A percentile compares a stretch with the other conserved stretches of the same genome.
Conservation (phyloP, 2,113 vertebrate genomes). For the Semnopithecus entellus region DNA sequence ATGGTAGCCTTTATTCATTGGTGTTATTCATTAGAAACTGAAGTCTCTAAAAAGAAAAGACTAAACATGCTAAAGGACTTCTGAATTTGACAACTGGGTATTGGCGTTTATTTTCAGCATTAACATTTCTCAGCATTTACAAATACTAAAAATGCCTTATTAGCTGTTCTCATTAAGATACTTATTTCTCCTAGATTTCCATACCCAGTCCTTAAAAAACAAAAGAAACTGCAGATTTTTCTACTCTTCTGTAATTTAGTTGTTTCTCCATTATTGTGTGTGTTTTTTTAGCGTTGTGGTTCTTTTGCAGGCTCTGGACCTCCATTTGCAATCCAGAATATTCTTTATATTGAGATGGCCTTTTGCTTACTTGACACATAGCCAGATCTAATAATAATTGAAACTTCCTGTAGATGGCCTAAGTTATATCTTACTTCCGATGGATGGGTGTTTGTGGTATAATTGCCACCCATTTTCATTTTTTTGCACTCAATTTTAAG, state of each 20-base stretch:
- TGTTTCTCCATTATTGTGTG: constrained; percentile 25
- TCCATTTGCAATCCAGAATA: constrained; percentile 42
- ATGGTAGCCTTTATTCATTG: constrained; percentile 68
- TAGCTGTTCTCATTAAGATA: constrained; percentile 45
- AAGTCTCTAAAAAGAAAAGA: constrained; percentile 68
- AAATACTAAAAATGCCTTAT: constrained; percentile 59
- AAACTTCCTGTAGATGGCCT: not conserved
- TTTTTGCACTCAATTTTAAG: constrained; percentile 25
- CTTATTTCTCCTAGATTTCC: constrained; percentile 54
- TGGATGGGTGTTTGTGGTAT: constrained; percentile 9
- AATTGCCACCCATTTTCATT: constrained; percentile 14
- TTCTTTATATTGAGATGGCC: constrained; percentile 30
- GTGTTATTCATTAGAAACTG: constrained; percentile 66
- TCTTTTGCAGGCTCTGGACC: not conserved
- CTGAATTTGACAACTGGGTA: constrained; percentile 67
- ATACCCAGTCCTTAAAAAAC: constrained; percentile 1
- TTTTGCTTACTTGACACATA: constrained; percentile 49
- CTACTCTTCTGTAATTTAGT: constrained; percentile 6
- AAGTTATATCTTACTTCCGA: not conserved
- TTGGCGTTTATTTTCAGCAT: constrained; percentile 54
- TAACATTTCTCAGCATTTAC: constrained; percentile 62
- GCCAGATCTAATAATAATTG: constrained; percentile 10
- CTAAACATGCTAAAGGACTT: constrained; percentile 69
- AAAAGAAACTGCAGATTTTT: not conserved
- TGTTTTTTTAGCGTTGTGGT: not conserved